Evolutionary conservation across 23 tunicate species (phyloP).

Genomic region (Pegea sp.): DNA sequence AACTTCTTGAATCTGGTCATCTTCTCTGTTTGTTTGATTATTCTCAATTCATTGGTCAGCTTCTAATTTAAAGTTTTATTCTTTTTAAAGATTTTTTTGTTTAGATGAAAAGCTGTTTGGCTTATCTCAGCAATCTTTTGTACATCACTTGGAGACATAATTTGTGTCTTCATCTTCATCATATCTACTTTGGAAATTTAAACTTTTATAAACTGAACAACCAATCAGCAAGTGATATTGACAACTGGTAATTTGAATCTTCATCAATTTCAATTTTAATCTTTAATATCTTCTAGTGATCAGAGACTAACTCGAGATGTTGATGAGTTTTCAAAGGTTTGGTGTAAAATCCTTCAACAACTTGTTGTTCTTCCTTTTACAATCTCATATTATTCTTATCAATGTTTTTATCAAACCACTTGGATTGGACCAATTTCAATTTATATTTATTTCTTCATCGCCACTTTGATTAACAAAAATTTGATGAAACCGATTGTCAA

Average conservation of each 20-base stretch:
- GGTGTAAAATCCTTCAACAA: conserved; percentile 23
- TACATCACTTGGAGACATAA: conserved; percentile 59
- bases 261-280: background rate
- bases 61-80: background rate
- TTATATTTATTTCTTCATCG: conserved; percentile 66
- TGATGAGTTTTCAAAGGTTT: conserved; percentile 53
- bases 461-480: conserved; percentile 61
- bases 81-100: background rate
- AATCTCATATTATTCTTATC: conserved; percentile 67
- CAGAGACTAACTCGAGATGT: conserved; percentile 69
- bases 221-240: conserved; percentile 28
- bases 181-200: conserved; percentile 17
- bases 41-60: conserved; percentile 75
- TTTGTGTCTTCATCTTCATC: conserved; percentile 35
- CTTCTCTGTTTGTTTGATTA: conserved; percentile 41
- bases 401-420: conserved; percentile 77
- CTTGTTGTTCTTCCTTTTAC: conserved; percentile 76
- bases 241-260: conserved; percentile 41
- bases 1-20: conserved; percentile 28
- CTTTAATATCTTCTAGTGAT: conserved; percentile 26
- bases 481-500: conserved; percentile 67
- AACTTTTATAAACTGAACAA: conserved; percentile 47
- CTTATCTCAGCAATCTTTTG: conserved; percentile 28
- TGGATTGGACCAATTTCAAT: conserved; percentile 76
- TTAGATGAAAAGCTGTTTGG: conserved; percentile 66